Evolutionary conservation across 2,113 vertebrate species (phyloP), one percentile per base, ranked within the genome.

Genomic region (Ochotona curzoniae): DNA sequence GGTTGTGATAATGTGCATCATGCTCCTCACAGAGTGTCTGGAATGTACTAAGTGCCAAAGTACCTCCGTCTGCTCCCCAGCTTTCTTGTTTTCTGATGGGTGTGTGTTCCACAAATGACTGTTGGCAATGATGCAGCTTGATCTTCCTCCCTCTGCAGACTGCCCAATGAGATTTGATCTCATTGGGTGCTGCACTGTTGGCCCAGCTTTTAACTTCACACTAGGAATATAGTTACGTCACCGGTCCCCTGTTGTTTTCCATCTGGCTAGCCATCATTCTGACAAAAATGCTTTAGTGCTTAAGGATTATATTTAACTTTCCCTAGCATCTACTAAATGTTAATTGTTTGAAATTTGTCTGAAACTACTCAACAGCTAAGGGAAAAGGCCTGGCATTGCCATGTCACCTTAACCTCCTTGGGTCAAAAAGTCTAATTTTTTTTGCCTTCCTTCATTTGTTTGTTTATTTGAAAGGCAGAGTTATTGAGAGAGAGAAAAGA

Each of bases 281-380:
- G 74, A 63, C 69, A 89, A 71, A 44, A 93, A 71, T 47, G n/a
- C 76, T 47, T 1, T 38, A 54, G 44, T 86, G 51, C 80, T 88
- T 83, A 79, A 81, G 14, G 49, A 44, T 89, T 83, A n/a, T 51
- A n/a, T 10, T 67, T 78, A 30, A 74, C 64, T 90, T 84, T 82
- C 25, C 54, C 25, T 51, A 75, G 64, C 9, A 54, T 57, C 88
- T 87, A 66, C 32, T 86, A 70, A 95, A 82, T 73, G 81, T 38
- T 60, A 61, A 4, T 70, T 80, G 5, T 85, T 87, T 32, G 47
- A 66, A 90, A 47, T 8, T 71, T 85, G 57, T 89, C 76, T 64
- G 18, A 93, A 94, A 76, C 26, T 80, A 4, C 35, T 63, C 10
- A 54, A 73, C 28, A 21, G 4, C 75, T 66, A 70, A 71, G 87